A percentile compares a stretch with the other conserved stretches of the same genome.
phyloP scores from a whole-genome alignment of 2,797 vertebrate species.

The Macropus fuliginosus region DNA sequence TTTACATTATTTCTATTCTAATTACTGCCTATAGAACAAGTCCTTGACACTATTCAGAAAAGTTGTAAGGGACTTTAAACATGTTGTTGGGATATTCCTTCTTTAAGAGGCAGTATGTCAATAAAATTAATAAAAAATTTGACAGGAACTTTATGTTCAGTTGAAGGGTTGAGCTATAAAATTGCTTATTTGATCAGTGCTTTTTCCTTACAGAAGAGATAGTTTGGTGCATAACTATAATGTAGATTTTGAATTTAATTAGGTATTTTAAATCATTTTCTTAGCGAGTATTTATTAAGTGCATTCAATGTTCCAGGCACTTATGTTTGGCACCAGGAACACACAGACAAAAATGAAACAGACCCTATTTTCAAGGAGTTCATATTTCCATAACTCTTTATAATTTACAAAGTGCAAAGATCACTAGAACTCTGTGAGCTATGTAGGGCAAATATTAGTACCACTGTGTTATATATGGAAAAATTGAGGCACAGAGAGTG shows the following conservation, averaged over 20 bases:
- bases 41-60: background rate
- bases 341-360: background rate
- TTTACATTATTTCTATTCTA: background rate
- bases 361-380: background rate
- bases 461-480: background rate
- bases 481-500: background rate
- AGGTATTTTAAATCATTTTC: conserved; percentile 33
- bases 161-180: conserved; percentile 70
- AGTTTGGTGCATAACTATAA: conserved; percentile 53
- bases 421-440: background rate
- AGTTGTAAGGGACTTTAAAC: background rate
- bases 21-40: background rate
- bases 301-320: background rate
- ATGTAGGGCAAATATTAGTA: background rate
- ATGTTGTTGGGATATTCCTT: background rate
- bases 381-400: background rate
- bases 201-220: conserved; percentile 60
- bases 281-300: background rate
- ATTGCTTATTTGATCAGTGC: conserved; percentile 60
- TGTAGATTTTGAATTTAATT: conserved; percentile 68
- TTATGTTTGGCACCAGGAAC: background rate
- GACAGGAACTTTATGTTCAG: conserved; percentile 70
- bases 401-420: background rate
- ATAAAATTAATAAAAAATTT: conserved; percentile 54
- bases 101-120: conserved; percentile 40